phyloP scores from a whole-genome alignment of 2,888 invertebrate genomes.

The Ganaspis brasiliensis region DNA sequence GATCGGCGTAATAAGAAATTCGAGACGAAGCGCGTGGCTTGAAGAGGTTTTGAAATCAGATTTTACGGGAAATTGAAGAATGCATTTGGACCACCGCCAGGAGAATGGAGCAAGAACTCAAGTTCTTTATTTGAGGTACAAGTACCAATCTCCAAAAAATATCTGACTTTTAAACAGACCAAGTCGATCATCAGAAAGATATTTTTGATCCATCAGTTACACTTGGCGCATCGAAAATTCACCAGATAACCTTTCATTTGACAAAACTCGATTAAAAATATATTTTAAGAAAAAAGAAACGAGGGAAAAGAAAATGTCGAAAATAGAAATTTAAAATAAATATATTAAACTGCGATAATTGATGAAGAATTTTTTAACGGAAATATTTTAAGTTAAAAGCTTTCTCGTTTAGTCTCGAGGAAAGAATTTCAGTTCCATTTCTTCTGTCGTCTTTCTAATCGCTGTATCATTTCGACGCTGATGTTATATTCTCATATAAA shows the following conservation, averaged over 20 bases:
- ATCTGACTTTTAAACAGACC: background rate
- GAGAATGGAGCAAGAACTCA: conserved; percentile 41
- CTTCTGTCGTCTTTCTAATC: conserved; percentile 47
- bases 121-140: background rate
- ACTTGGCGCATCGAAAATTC: background rate
- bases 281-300: no score
- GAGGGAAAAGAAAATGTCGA: no score
- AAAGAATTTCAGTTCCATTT: conserved; percentile 16
- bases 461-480: conserved; percentile 62
- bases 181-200: background rate
- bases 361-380: no score
- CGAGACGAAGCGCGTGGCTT: conserved; percentile 35
- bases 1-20: conserved; percentile 29
- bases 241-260: no score
- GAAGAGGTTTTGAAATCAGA: conserved; percentile 58
- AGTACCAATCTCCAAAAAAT: background rate
- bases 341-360: no score
- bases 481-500: conserved; percentile 67
- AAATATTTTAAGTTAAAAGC: background rate
- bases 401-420: background rate
- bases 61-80: conserved; percentile 66
- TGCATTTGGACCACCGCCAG: conserved; percentile 63
- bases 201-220: background rate
- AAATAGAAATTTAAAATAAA: no score
- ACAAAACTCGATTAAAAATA: no score